A percentile compares a stretch with the other conserved stretches of the same genome.
phyloP scores from a whole-genome alignment of 2,113 vertebrate species.

The Corythornis madagascariensis region DNA sequence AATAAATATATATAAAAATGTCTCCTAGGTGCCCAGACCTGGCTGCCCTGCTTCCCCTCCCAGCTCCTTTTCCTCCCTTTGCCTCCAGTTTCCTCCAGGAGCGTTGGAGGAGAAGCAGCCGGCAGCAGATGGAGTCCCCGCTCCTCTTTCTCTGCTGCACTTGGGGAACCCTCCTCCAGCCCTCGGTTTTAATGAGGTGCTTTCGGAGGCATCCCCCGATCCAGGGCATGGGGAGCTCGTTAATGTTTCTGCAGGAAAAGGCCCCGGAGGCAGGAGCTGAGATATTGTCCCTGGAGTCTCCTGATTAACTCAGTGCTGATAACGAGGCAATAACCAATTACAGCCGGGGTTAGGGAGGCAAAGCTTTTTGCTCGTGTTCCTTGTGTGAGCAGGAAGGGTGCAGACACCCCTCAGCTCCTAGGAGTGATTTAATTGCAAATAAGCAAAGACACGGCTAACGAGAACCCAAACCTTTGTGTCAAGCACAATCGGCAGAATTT shows the following conservation, averaged over 20 bases:
- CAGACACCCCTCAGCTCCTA: background rate
- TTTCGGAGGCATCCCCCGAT: background rate
- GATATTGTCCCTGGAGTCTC: background rate
- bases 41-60: background rate
- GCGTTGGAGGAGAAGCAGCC: background rate
- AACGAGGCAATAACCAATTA: background rate
- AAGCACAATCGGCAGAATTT: background rate
- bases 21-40: fast-evolving
- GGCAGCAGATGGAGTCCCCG: background rate
- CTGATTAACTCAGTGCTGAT: background rate
- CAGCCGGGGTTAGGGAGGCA: background rate
- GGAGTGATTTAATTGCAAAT: background rate
- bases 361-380: background rate
- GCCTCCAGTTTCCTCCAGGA: background rate
- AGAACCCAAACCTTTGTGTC: background rate
- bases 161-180: background rate
- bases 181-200: background rate
- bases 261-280: background rate
- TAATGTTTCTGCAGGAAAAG: background rate
- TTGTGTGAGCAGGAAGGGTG: background rate
- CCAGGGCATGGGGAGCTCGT: background rate
- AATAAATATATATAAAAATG: background rate
- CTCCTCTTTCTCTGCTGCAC: background rate
- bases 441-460: background rate
- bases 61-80: background rate